Base-by-base conservation (phyloP, 1,140 invertebrate genomes). In the Spodoptera frugiperda region DNA sequence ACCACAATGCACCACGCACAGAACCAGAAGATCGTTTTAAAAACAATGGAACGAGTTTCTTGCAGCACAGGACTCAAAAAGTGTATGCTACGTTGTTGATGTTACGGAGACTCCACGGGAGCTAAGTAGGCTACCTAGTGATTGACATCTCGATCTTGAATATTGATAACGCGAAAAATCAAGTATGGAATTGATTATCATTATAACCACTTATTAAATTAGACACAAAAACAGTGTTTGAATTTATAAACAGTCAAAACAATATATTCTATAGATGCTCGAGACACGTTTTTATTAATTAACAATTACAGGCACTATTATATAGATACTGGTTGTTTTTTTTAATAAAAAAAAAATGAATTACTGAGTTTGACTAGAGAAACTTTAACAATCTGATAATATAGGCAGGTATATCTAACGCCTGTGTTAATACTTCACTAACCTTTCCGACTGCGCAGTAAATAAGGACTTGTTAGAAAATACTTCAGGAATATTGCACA, bases 41-140 rank as follows among this genome's bases (percentile, higher is more conserved):
- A 84, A 80, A 84, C 82, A 84, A 84, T 82, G 75, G 77, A 77
- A 73, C 77, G 3, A 55, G 67, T 82, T 82, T 82, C 54, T 79
- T 79, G 21, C 71, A 17, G 44, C 17, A 9, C 48, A 2, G 39
- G 15, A 30, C 39, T 73, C 54, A 73, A 73, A 73, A 73, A 73
- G 39, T 61, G 71, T 49, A 15, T 48, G 54, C 30, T 44, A 55
- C 71, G 59, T 55, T 73, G 71, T 73, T 25, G 44, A 25, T 30
- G 55, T n/a, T 73, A 73, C 49, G 65, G 48, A 48, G 48, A 55
- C 68, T 53, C 59, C 59, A 33, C 59, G 59, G 63, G 44, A 67
- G 63, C 17, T 48, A 48, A 67, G 63, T 67, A 67, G 63, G 63
- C 63, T 46, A 65, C 61, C 63, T 67, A 67, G 63, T 67, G 63